A percentile compares a stretch with the other conserved stretches of the same genome.
Conservation (phyloP, 2,888 invertebrate species). For the Fissipunctia ypsillon region DNA sequence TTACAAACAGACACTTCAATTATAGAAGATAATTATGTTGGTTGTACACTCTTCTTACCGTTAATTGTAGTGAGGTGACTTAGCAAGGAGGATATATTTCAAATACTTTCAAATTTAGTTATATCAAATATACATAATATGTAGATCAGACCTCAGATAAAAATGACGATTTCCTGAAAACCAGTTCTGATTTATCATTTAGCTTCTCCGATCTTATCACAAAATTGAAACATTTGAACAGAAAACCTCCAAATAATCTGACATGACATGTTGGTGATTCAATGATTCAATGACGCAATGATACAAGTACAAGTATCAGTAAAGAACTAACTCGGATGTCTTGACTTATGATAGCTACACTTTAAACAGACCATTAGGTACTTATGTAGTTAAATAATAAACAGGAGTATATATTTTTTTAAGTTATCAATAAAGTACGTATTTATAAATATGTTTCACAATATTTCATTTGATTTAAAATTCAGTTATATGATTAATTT, state of each 20-base stretch:
- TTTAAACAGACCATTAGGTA: not conserved
- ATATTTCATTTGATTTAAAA: not conserved
- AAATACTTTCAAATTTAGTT: too few relatives aligned
- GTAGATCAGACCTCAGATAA: too few relatives aligned
- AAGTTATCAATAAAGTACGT: not conserved
- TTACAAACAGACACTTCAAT: too few relatives aligned
- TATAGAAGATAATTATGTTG: too few relatives aligned
- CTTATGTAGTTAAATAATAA: not conserved
- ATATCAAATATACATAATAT: too few relatives aligned
- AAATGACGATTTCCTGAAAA: not conserved
- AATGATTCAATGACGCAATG: not conserved
- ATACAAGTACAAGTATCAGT: not conserved
- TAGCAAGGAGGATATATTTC: too few relatives aligned
- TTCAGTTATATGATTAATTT: not conserved
- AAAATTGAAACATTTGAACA: not conserved
- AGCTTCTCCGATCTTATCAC: not conserved
- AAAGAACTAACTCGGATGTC: not conserved
- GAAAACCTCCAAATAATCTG: not conserved
- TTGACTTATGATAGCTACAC: slow-evolving; percentile 15
- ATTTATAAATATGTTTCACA: not conserved
- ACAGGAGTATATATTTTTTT: not conserved
- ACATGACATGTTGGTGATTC: not conserved
- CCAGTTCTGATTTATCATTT: not conserved
- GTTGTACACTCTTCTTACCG: not conserved
- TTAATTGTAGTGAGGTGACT: not conserved